Base-by-base conservation (phyloP, 92 coral and sea anemone species). In the Heliopora coerulea region DNA sequence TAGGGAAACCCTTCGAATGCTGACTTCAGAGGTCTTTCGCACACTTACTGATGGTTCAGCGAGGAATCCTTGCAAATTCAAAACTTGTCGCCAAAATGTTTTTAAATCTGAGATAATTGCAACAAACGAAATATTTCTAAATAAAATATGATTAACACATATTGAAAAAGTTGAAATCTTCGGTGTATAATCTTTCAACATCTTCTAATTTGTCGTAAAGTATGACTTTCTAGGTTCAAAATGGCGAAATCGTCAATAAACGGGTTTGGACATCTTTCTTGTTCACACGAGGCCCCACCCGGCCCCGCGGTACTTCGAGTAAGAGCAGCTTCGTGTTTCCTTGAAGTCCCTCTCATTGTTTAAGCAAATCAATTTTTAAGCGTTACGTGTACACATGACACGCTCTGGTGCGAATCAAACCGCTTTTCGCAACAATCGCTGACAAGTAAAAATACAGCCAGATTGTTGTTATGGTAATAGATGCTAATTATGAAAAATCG, bases 281-380 rank as follows among this genome's bases (percentile, higher is more conserved):
- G 85, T 75, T 65, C 72, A 65, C 68, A 64, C 79, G 75, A 70
- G 89, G 89, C 98, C 96, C 96, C 97, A 81, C 98, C 98, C 96
- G 95, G 80, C 84, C n/a, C 85, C 95, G 84, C 86, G 87, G 85
- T 79, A 85, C 85, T 81, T 56, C 89, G 79, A 80, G 88, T 96
- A 68, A 23, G 61, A 54, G 1, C 63, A 70, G 49, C 82, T 85
- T 82, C 85, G 84, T 90, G 84, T 85, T 85, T 89, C 86, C 84
- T 89, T 95, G 91, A 89, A 89, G 86, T 79, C 89, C 61, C 86
- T n/a, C 90, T 96, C 67, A 90, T 93, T 93, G 98, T 93, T 88
- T 86, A 63, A 60, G 83, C 81, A 81, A 88, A 84, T 89, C 90
- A 87, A 80, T 83, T 88, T 87, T 88, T 83, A 80, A 87, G 89